Evolutionary conservation across 2,888 invertebrate species (phyloP).

Genomic region (Oligia latruncula): DNA sequence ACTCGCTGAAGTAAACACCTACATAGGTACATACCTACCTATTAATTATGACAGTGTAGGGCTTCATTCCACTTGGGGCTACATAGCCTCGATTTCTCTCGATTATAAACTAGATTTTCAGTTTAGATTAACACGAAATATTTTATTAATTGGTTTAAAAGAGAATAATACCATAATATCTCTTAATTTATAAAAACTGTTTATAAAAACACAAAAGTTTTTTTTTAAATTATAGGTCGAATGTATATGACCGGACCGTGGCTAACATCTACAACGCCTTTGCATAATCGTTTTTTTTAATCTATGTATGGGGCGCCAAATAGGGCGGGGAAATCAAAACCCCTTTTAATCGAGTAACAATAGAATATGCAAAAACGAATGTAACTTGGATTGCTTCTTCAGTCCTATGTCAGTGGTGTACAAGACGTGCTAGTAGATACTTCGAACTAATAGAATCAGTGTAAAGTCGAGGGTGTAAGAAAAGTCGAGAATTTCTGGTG

Average conservation of each 20-base stretch:
- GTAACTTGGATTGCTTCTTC: slow-evolving; percentile 72
- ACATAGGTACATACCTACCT: background rate
- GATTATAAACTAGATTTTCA: background rate
- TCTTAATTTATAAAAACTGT: background rate
- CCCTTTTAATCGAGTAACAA: slow-evolving; percentile 78
- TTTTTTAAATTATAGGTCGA: background rate
- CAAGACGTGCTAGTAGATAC: slow-evolving; percentile 76
- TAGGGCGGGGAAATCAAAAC: slow-evolving; percentile 79
- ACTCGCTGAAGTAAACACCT: background rate
- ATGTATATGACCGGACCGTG: slow-evolving; percentile 30
- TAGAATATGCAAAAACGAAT: slow-evolving; percentile 79
- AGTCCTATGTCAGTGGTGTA: slow-evolving; percentile 78
- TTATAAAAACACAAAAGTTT: background rate
- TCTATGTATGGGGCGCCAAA: slow-evolving; percentile 59
- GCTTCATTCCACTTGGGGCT: background rate
- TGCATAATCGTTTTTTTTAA: slow-evolving; percentile 57
- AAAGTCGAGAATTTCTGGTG: slow-evolving; percentile 74
- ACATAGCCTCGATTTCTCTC: too few relatives aligned
- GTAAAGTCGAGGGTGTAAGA: slow-evolving; percentile 49
- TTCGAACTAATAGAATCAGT: slow-evolving; percentile 60
- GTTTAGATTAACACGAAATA: too few relatives aligned
- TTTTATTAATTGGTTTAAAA: background rate
- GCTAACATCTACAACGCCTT: slow-evolving; percentile 60
- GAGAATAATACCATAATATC: too few relatives aligned
- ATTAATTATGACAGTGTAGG: background rate